phyloP scores from a whole-genome alignment of 2,113 vertebrate genomes.

The Esox niger region DNA sequence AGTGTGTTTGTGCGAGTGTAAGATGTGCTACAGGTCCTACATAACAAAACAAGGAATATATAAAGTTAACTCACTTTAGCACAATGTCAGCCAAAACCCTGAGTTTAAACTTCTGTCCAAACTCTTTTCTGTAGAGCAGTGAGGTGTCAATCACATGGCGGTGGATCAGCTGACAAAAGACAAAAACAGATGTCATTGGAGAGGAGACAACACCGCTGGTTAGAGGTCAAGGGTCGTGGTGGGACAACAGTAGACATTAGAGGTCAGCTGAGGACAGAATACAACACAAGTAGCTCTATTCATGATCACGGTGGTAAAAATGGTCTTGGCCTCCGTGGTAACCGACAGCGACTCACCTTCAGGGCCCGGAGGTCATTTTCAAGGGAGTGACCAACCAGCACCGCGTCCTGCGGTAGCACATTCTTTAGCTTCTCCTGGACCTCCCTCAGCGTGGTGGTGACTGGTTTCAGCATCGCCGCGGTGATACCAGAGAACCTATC shows the following conservation, averaged over 20 bases:
- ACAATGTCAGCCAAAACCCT: constrained; percentile 82
- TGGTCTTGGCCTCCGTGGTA: not conserved
- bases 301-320: not conserved
- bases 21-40: not conserved
- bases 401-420: constrained; percentile 80
- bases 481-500: constrained; percentile 88
- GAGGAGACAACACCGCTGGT: constrained; percentile 1
- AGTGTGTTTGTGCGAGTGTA: not conserved
- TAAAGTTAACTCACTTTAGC: constrained; percentile 80
- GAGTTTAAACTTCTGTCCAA: constrained; percentile 81
- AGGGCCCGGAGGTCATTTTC: constrained; percentile 80
- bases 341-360: constrained; percentile 69
- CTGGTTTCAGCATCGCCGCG: constrained; percentile 69
- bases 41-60: too few species aligned
- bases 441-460: constrained; percentile 78
- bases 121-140: constrained; percentile 78
- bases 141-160: constrained; percentile 87
- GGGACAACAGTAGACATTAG: not conserved
- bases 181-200: constrained; percentile 76
- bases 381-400: constrained; percentile 88
- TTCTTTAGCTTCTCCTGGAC: constrained; percentile 74
- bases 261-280: constrained; percentile 75
- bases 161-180: constrained; percentile 79
- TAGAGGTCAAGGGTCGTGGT: constrained; percentile 73
- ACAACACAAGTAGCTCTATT: not conserved